phyloP scores from a whole-genome alignment of 2,888 invertebrate genomes.

The Hemaris fuciformis region DNA sequence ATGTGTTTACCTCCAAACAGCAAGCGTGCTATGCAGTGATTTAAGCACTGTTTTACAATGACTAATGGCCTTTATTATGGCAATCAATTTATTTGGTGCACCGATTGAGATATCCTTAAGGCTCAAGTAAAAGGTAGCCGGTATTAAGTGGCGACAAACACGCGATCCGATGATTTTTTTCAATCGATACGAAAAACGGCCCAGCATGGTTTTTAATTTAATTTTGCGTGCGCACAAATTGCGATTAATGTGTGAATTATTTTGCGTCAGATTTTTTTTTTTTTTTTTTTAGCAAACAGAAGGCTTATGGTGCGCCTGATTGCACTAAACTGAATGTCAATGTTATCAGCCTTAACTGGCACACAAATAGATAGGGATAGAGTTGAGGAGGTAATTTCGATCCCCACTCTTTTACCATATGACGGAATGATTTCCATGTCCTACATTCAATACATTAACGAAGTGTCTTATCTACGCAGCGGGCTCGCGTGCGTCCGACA shows the following conservation, averaged over 20 bases:
- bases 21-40: conserved; percentile 49
- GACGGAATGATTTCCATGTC: neutral
- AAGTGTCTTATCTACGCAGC: conserved; percentile 36
- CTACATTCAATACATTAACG: conserved; percentile 7
- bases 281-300: neutral
- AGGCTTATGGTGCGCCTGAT: neutral
- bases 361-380: too few relatives aligned
- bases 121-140: conserved; percentile 54
- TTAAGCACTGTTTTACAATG: conserved; percentile 63
- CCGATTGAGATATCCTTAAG: conserved; percentile 70
- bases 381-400: too few relatives aligned
- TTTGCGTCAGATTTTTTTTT: conserved; percentile 19
- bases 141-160: conserved; percentile 61
- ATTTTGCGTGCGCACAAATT: conserved; percentile 42
- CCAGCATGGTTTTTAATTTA: conserved; percentile 39
- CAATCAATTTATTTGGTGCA: conserved; percentile 71
- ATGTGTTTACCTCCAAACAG: conserved; percentile 50
- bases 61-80: conserved; percentile 77
- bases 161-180: conserved; percentile 43
- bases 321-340: too few relatives aligned
- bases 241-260: conserved; percentile 52
- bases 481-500: conserved; percentile 61
- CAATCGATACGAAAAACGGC: conserved; percentile 10
- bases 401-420: too few relatives aligned
- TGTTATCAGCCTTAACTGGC: too few relatives aligned